Evolutionary conservation across 2,888 invertebrate species (phyloP).

Genomic region (Orchestes rusci): DNA sequence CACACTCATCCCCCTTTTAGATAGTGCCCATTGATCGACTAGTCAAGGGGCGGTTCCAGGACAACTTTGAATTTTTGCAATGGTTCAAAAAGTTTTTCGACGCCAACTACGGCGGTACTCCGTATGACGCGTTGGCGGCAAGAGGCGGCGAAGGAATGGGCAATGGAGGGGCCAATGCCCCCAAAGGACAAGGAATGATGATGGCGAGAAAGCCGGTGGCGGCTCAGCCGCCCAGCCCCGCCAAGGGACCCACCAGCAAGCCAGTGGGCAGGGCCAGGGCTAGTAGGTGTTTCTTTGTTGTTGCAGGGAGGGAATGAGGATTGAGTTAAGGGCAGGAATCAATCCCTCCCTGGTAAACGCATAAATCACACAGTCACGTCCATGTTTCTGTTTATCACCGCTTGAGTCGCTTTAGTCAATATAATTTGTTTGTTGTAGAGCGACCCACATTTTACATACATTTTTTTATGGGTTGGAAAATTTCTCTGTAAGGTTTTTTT

Average conservation of each 20-base stretch:
- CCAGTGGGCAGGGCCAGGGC: constrained; percentile 33
- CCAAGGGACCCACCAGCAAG: constrained; percentile 26
- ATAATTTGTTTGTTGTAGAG: no score
- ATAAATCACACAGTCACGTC: no score
- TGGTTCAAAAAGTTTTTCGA: constrained; percentile 99
- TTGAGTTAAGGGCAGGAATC: background rate
- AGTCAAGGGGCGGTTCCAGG: constrained; percentile 98
- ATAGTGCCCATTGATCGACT: constrained; percentile 89
- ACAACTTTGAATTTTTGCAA: constrained; percentile 99
- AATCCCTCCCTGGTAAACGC: no score
- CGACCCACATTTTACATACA: no score
- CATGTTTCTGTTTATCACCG: no score
- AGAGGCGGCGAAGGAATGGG: constrained; percentile 84
- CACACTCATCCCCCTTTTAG: constrained; percentile 43
- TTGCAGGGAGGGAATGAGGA: no score
- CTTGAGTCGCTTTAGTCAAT: no score
- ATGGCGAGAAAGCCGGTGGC: constrained; percentile 41
- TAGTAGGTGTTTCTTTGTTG: constrained; percentile 34
- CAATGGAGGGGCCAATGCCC: constrained; percentile 59
- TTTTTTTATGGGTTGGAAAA: no score
- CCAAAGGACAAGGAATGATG: constrained; percentile 46
- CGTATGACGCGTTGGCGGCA: constrained; percentile 84
- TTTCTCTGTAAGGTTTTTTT: no score
- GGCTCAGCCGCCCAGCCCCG: constrained; percentile 27
- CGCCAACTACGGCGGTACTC: constrained; percentile 93